phyloP scores from a whole-genome alignment of 2,888 invertebrate species.

The Adineta ricciae region DNA sequence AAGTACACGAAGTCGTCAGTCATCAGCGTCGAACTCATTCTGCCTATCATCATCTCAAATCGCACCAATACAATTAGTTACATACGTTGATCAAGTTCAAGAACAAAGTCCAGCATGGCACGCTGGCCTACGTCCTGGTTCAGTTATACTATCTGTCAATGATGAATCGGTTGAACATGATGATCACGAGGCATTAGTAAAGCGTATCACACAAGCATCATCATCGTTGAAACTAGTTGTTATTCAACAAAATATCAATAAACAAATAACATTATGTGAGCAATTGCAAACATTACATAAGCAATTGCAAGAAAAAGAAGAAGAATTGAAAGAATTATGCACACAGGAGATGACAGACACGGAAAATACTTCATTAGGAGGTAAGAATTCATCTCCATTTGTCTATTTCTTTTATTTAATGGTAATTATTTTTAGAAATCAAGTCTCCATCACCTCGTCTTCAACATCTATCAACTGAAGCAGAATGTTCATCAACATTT shows the following conservation, averaged over 20 bases:
- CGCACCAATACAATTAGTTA: background rate
- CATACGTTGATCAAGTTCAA: background rate
- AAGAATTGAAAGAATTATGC: conserved; percentile 1
- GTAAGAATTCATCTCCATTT: too few relatives aligned
- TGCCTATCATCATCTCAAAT: background rate
- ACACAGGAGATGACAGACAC: background rate
- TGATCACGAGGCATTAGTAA: background rate
- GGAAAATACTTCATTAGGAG: background rate
- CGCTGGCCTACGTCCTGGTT: background rate
- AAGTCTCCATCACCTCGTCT: background rate
- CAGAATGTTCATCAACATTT: background rate
- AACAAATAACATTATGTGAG: background rate
- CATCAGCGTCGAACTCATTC: background rate
- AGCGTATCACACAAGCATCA: background rate
- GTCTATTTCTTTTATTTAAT: too few relatives aligned
- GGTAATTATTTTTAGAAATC: background rate
- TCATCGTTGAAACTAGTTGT: background rate
- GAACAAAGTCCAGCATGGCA: conserved; percentile 10
- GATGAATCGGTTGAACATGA: background rate
- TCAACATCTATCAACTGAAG: background rate
- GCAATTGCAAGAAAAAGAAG: conserved; percentile 14
- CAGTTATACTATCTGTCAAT: conserved; percentile 1
- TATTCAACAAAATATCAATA: conserved; percentile 8
- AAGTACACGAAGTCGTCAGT: background rate
- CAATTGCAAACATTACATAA: background rate